These are phyloP conservation scores for Liparis tanakae DNA, from an alignment of 2,797 vertebrate genomes.

Conservation along the genomic window DNA sequence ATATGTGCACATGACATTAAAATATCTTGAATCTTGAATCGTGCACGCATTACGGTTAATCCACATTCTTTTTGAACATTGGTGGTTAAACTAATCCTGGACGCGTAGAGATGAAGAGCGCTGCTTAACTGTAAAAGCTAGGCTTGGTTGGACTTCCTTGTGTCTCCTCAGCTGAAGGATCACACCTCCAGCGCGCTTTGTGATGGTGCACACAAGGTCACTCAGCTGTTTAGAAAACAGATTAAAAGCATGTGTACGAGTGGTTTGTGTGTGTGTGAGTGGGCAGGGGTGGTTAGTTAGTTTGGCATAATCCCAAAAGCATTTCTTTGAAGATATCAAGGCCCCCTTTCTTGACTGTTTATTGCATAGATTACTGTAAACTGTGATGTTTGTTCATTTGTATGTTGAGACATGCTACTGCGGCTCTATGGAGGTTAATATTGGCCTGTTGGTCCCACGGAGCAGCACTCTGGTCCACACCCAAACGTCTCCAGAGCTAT, in stretches of 20 bases:
- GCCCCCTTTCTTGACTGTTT: constrained; percentile 29
- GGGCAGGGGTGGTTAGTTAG: constrained; percentile 8
- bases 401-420: not conserved
- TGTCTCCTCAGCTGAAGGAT: constrained; percentile 13
- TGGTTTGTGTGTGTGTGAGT: constrained; percentile 12
- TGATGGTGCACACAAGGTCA: constrained; percentile 14
- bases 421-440: not conserved
- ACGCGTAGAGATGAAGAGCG: not conserved
- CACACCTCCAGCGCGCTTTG: constrained; percentile 14
- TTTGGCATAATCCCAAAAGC: constrained; percentile 33
- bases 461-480: not conserved
- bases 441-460: not conserved
- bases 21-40: too few species aligned
- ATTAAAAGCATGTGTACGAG: constrained; percentile 22
- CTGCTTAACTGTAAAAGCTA: not conserved
- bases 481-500: not conserved
- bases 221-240: constrained; percentile 27
- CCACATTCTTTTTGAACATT: not conserved
- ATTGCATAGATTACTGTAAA: constrained; percentile 15
- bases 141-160: constrained; percentile 8
- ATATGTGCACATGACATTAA: too few species aligned
- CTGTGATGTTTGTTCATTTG: constrained; percentile 31
- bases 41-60: constrained; percentile 6
- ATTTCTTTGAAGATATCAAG: constrained; percentile 21
- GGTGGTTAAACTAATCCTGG: constrained; percentile 10